Evolutionary conservation across 2,113 vertebrate genomes (phyloP), one percentile per base, ranked within the genome.

Genomic region (Murina feae): DNA sequence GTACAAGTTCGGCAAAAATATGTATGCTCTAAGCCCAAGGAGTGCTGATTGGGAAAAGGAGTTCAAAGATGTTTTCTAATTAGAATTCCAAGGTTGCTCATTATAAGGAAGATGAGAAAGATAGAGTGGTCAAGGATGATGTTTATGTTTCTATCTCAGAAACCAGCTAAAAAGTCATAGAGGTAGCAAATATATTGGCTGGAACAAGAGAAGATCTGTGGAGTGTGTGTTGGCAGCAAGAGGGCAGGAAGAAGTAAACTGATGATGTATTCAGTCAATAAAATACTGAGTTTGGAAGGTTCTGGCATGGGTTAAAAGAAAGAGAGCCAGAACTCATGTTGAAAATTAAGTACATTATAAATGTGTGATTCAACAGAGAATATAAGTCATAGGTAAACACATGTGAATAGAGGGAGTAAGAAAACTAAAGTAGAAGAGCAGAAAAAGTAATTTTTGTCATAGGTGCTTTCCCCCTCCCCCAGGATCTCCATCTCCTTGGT

Each of bases 21-120:
- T 6, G 0, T 9, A 0, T 10, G 1, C 2, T 25, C 1, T n/a
- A 17, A 44, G 8, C 21, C 21, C 11, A 42, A 4, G 35, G 13
- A 8, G 13, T 1, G 2, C 18, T 1, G 1, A 8, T 11, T 1
- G 68, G 44, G 20, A 49, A n/a, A 16, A 0, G 20, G 21, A 16
- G 6, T 9, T 2, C 11, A 4, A 14, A 28, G 5, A 25, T 69
- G n/a, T 6, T 51, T 63, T 44, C 25, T n/a, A 72, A 5, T 35
- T 58, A 28, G 32, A 65, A 23, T 23, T 47, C 18, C 12, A 6
- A 4, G 9, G n/a, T 23, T 4, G n/a, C 17, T 69, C 21, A 23
- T 69, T 47, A 30, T 2, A 23, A 35, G 39, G 28, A 66, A 17
- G 9, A 9, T 5, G 21, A 23, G 65, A 18, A 37, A 13, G 4